Evolutionary conservation across 2,888 invertebrate genomes (phyloP), one percentile per base, ranked within the genome.

Genomic region (Epinotia demarniana): DNA sequence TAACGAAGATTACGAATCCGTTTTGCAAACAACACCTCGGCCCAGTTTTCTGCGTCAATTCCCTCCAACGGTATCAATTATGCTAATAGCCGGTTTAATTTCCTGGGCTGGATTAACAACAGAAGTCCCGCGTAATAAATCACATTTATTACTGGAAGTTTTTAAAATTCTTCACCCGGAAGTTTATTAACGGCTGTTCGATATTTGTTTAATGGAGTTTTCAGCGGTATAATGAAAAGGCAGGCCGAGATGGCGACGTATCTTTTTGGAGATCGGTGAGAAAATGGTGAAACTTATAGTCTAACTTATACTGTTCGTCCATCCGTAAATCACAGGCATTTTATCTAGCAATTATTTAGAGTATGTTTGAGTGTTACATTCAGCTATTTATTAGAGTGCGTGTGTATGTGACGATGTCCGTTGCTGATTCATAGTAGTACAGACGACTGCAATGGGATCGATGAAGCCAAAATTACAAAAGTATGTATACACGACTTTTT

Each of bases 31-130:
- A 85, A 84, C 84, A 85, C 87, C 86, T 80, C 81, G 88, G 89
- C 90, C 92, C 89, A 88, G 91, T 92, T 93, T 92, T 93, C 92
- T 88, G 87, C 91, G 80, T 89, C 87, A 87, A 85, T 92, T 87
- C 91, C 86, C 90, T 85, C 81, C 86, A 90, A 89, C 87, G 90
- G 92, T 92, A 93, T 93, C 93, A 93, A 93, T 94, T 94, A 94
- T 94, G 93, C 89, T 92, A 92, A 94, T 93, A 87, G 90, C 86
- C 80, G 84, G 87, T 92, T 94, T 93, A 94, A 94, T 93, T 94
- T 94, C 94, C 94, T 93, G 92, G 80, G 79, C 82, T 86, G 88
- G 91, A 93, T 93, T 93, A 92, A 90, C 90, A 85, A 87, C 81
- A 82, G 86, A 84, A 87, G 88, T 89, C 87, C 85, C 85, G 81